Percentiles rank a stretch among this genome's conserved stretches.
These are phyloP conservation scores for Danaus melanippus DNA, from an alignment of 1,140 invertebrate species.

Conservation along the genomic window DNA sequence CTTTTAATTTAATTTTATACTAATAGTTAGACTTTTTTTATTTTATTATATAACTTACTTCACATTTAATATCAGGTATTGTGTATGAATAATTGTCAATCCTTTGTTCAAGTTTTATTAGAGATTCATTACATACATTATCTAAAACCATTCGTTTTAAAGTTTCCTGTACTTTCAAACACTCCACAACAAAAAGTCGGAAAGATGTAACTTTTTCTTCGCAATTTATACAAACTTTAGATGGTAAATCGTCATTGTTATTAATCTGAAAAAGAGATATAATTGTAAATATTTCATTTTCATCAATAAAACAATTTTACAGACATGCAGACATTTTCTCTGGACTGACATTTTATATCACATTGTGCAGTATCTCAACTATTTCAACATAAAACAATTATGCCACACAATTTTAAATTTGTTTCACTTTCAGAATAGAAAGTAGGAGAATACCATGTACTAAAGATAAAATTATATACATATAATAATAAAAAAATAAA, in stretches of 20 bases:
- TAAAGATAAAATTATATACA: too few relatives aligned
- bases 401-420: too few relatives aligned
- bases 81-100: conserved; percentile 19
- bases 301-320: too few relatives aligned
- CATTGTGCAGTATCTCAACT: too few relatives aligned
- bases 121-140: conserved; percentile 17
- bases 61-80: conserved; percentile 38
- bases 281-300: too few relatives aligned
- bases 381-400: too few relatives aligned
- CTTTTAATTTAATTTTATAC: too few relatives aligned
- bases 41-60: conserved; percentile 29
- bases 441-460: too few relatives aligned
- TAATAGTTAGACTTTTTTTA: background rate
- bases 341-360: too few relatives aligned
- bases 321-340: too few relatives aligned
- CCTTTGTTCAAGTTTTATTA: conserved; percentile 37
- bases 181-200: conserved; percentile 59
- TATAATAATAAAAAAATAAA: background rate
- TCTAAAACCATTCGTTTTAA: conserved; percentile 43
- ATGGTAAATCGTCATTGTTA: conserved; percentile 49
- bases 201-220: conserved; percentile 60
- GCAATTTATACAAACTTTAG: conserved; percentile 59
- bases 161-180: conserved; percentile 53
- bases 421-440: too few relatives aligned
- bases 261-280: conserved; percentile 32